Base-by-base conservation (phyloP, 2,113 vertebrate genomes). In the Ceyx melanurus region DNA sequence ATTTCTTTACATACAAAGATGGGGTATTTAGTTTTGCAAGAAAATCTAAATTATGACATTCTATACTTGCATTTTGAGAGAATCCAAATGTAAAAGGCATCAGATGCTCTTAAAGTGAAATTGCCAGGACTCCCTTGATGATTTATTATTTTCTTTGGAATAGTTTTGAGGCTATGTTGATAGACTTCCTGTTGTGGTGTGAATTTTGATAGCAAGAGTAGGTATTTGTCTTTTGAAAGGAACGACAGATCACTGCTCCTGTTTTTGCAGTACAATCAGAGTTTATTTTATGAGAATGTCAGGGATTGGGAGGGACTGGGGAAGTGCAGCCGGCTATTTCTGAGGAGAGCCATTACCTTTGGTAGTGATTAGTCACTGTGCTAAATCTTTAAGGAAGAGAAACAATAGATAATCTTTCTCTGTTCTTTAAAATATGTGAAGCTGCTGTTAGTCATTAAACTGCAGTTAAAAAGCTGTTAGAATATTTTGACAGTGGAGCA, bases 361-460 rank as follows among this genome's bases (percentile, higher is more conserved):
- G 62, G 45, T 83, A 10, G 25, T 82, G 57, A 82, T 84, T 93
- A 83, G 68, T 90, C 78, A 89, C 51, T 86, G 45, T 86, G 33
- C 17, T 81, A 80, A 80, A 64, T 78, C 33, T 90, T 67, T 89
- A 79, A 95, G 58, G 13, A 89, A 88, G 22, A 37, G 83, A 91
- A 80, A 71, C 51, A 88, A 46, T 76, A 76, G 74, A 86, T 76
- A 83, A 33, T 86, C 21, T 53, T 90, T 68, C 54, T 90, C 76
- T 77, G 23, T 53, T 88, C 60, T 58, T 86, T 91, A 76, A 93
- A 90, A 93, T 76, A 92, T 42, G 71, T 80, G 84, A 68, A 78
- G 50, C 29, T 94, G 13, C 13, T 93, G 6, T 58, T 89, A 73
- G 78, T 89, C 87, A 82, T 95, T 82, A 94, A 96, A 89, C 54